Base-by-base conservation (phyloP, 2,797 vertebrate species). In the Ceyx erithaca region DNA sequence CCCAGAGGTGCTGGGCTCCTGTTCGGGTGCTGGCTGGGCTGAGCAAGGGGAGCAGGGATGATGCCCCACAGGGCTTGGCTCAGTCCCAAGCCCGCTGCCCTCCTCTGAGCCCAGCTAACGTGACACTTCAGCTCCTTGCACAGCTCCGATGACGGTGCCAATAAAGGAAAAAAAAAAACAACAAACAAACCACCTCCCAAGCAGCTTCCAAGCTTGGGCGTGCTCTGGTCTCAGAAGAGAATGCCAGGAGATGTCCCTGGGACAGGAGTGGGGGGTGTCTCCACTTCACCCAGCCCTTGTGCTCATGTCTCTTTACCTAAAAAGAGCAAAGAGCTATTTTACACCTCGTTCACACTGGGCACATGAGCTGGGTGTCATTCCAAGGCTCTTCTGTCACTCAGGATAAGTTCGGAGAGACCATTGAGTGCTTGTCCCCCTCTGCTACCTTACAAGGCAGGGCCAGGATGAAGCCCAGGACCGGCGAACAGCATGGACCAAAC, bases 251-350 rank as follows among this genome's bases (percentile, higher is more conserved):
- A 14, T 5, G 9, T 7, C 13, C 40, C 17, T 2, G 4, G 62
- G 72, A 46, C 0, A 2, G 41, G 55, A 73, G 31, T 21, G 3
- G 3, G 3, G 31, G 40, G 26, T 37, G 20, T 14, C 66, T 70
- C 61, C 51, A 48, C 7, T 1, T 33, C 12, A 5, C 35, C 54
- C 90, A 55, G 45, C 48, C 49, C 72, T 17, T 17, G 7, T 0
- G 1, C 69, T 80, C 89, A 13, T 9, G 37, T 61, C 66, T 89
- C 63, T 92, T 89, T 76, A 52, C 88, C 93, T 94, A 95, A 94
- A 92, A 96, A 82, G 87, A 95, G 88, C 91, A 80, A 87, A 85
- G 91, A 85, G 82, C 63, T 93, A 94, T 95, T 95, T 95, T 88
- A 76, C 91, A 96, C 82, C 90, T 95, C 87, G 7, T 90, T 93